phyloP scores from a whole-genome alignment of 2,797 vertebrate species.

The Mus minutoides region DNA sequence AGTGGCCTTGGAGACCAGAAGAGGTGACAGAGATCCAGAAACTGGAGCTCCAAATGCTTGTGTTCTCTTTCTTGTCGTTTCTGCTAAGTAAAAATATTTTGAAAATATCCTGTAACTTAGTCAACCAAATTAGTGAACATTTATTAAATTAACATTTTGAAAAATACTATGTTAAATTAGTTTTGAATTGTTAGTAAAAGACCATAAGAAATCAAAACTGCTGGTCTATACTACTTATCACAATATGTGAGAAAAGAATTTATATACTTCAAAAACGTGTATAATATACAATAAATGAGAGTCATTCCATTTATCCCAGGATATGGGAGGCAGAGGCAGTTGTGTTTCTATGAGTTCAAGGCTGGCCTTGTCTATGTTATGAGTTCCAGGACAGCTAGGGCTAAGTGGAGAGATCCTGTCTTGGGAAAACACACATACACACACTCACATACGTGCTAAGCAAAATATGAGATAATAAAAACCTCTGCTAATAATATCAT shows the following conservation, averaged over 20 bases:
- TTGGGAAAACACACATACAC: background rate
- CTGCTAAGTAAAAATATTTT: constrained; percentile 6
- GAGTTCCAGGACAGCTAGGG: background rate
- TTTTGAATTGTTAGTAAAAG: background rate
- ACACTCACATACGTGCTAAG: background rate
- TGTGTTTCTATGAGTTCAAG: background rate
- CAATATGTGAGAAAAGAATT: background rate
- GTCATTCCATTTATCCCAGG: background rate
- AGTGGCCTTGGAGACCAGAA: background rate
- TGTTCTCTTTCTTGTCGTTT: constrained; percentile 21
- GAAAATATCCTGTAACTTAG: constrained; percentile 17
- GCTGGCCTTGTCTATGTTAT: background rate
- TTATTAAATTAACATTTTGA: constrained; percentile 51
- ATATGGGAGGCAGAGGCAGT: background rate
- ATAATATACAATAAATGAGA: background rate
- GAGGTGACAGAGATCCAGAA: background rate
- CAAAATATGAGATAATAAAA: background rate
- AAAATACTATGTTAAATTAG: constrained; percentile 28
- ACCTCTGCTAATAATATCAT: background rate
- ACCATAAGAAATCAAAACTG: background rate
- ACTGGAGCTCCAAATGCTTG: too few species aligned
- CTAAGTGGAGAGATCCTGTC: background rate
- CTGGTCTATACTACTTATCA: background rate
- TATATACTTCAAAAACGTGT: constrained; percentile 8
- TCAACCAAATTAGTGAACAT: constrained; percentile 37